phyloP scores from a whole-genome alignment of 1,140 invertebrate species.

The Dolichoris vasculosae region DNA sequence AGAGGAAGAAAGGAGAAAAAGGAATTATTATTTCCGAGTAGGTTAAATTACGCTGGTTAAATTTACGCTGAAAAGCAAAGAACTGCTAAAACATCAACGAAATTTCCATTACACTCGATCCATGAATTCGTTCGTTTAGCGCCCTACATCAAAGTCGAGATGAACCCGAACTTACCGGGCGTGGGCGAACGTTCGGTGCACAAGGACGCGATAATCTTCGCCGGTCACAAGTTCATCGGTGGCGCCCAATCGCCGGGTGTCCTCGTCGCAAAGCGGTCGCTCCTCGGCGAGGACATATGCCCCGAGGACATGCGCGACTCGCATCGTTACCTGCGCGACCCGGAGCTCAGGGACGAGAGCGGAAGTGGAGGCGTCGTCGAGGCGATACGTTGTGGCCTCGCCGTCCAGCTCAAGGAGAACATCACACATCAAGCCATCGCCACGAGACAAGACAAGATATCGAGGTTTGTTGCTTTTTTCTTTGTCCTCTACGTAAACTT shows the following conservation, averaged over 20 bases:
- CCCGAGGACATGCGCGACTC: constrained; percentile 70
- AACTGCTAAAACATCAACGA: too few relatives aligned
- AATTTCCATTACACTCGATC: too few relatives aligned
- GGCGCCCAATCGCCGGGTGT: constrained; percentile 89
- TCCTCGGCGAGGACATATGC: constrained; percentile 73
- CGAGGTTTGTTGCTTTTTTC: constrained; percentile 52
- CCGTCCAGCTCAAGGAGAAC: constrained; percentile 89
- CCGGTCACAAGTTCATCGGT: constrained; percentile 93
- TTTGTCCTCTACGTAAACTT: not conserved
- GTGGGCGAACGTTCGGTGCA: constrained; percentile 81
- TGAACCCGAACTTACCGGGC: constrained; percentile 86
- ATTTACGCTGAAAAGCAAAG: too few relatives aligned
- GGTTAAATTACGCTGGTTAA: too few relatives aligned
- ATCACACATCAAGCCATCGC: constrained; percentile 84
- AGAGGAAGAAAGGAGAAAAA: too few relatives aligned
- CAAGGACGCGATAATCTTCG: constrained; percentile 94
- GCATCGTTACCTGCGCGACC: constrained; percentile 67
- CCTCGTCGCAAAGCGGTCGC: constrained; percentile 75
- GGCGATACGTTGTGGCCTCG: constrained; percentile 88
- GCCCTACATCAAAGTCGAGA: constrained; percentile 86
- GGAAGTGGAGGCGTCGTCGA: constrained; percentile 90
- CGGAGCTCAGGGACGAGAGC: constrained; percentile 86
- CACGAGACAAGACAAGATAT: constrained; percentile 83
- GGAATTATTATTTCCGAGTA: too few relatives aligned
- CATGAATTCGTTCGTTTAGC: constrained; percentile 70